Percentiles rank a stretch among this genome's conserved stretches.
These are phyloP conservation scores for Hedya salicella DNA, from an alignment of 2,888 invertebrate species.

Conservation along the genomic window DNA sequence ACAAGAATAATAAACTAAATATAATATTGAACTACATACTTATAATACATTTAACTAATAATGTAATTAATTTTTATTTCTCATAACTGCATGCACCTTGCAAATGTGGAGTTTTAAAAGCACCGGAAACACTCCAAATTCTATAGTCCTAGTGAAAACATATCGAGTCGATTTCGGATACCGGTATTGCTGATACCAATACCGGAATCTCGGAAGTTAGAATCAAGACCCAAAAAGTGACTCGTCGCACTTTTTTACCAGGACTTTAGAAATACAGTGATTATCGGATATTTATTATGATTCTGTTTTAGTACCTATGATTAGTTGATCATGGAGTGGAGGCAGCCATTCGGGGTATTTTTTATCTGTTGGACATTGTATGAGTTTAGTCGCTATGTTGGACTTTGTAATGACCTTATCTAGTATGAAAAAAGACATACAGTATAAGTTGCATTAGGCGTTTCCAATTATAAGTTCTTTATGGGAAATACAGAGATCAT, in stretches of 20 bases:
- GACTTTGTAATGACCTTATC: conserved; percentile 11
- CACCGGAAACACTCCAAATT: not conserved
- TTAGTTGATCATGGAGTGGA: conserved; percentile 42
- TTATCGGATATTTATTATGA: conserved; percentile 27
- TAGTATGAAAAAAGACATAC: not conserved
- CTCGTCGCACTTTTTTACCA: conserved; percentile 1
- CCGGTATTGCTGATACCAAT: not conserved
- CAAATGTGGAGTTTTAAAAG: not conserved
- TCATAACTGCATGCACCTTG: not conserved
- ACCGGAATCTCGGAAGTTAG: not conserved
- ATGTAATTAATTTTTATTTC: not conserved
- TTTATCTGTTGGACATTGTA: conserved; percentile 41
- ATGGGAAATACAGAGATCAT: too few species aligned
- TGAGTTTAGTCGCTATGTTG: conserved; percentile 21
- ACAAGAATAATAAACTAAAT: not conserved
- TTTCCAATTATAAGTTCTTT: too few species aligned
- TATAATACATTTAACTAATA: not conserved
- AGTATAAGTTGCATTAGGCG: too few species aligned
- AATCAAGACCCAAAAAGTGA: too few species aligned
- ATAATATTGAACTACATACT: not conserved
- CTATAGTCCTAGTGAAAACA: not conserved
- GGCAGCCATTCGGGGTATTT: conserved; percentile 43
- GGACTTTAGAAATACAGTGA: conserved; percentile 2
- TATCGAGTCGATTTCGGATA: too few species aligned
- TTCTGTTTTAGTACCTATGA: conserved; percentile 39